Conservation (phyloP, 2,797 vertebrate species). For the Alfaro cultratus region DNA sequence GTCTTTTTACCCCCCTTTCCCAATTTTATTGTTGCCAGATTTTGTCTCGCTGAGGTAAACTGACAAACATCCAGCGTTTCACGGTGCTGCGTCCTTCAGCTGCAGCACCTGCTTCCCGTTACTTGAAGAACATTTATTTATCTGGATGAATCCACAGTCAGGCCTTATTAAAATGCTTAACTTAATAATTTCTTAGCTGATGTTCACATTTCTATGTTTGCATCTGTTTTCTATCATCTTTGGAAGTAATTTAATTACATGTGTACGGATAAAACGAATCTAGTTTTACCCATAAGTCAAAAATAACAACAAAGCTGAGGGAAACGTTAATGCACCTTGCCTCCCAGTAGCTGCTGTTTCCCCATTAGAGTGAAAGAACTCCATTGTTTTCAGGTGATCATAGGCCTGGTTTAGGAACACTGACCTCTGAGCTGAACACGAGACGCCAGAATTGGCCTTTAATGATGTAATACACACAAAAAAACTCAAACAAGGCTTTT, state of each 20-base stretch:
- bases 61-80: neutral
- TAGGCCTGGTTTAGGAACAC: no score
- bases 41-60: neutral
- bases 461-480: no score
- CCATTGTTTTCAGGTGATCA: neutral
- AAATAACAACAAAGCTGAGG: neutral
- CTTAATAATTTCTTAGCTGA: neutral
- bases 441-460: no score
- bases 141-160: neutral
- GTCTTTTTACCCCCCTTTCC: neutral
- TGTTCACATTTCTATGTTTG: neutral
- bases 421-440: no score
- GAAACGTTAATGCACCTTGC: neutral
- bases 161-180: neutral
- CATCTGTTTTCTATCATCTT: neutral
- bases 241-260: neutral
- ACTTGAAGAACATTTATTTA: neutral
- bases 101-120: neutral
- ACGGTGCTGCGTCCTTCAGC: neutral
- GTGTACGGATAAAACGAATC: neutral
- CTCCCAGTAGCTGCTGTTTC: neutral
- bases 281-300: neutral
- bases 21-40: slow-evolving; percentile 1
- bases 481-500: no score
- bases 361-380: neutral